Evolutionary conservation across 1,140 invertebrate genomes (phyloP).

Genomic region (Euglossa dilemma): DNA sequence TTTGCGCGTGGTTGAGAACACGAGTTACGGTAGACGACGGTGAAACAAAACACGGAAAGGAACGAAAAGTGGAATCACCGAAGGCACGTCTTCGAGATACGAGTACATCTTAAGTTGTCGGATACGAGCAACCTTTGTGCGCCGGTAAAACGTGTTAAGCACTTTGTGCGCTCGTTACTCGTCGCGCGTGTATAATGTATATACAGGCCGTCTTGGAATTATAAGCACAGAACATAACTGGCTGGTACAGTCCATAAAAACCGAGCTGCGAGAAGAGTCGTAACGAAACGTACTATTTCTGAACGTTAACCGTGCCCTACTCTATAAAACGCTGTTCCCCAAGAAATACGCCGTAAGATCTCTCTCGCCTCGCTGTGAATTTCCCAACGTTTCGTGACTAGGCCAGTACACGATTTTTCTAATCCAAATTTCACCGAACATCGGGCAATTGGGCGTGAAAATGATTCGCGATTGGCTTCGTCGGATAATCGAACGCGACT

Average conservation of each 20-base stretch:
- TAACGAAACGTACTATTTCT: neutral
- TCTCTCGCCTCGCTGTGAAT: neutral
- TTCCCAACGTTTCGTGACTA: too few relatives aligned
- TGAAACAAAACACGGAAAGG: conserved; percentile 50
- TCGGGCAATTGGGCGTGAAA: neutral
- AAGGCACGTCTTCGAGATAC: conserved; percentile 43
- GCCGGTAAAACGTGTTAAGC: conserved; percentile 31
- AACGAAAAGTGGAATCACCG: conserved; percentile 55
- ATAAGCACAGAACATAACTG: neutral
- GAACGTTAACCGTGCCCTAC: neutral
- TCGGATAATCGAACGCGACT: too few relatives aligned
- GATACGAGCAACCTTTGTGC: neutral
- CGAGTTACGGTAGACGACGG: conserved; percentile 33
- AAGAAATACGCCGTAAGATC: too few relatives aligned
- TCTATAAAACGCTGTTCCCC: neutral
- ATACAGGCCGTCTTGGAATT: neutral
- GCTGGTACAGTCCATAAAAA: neutral
- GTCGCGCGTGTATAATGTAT: neutral
- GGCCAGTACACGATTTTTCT: too few relatives aligned
- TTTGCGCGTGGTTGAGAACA: conserved; percentile 56
- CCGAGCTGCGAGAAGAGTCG: neutral
- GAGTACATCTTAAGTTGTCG: conserved; percentile 14
- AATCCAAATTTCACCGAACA: too few relatives aligned
- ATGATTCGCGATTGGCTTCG: too few relatives aligned
- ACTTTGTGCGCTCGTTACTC: conserved; percentile 28